These are phyloP conservation scores for Amazona guildingii DNA, from an alignment of 2,113 vertebrate species.

Conservation along the genomic window DNA sequence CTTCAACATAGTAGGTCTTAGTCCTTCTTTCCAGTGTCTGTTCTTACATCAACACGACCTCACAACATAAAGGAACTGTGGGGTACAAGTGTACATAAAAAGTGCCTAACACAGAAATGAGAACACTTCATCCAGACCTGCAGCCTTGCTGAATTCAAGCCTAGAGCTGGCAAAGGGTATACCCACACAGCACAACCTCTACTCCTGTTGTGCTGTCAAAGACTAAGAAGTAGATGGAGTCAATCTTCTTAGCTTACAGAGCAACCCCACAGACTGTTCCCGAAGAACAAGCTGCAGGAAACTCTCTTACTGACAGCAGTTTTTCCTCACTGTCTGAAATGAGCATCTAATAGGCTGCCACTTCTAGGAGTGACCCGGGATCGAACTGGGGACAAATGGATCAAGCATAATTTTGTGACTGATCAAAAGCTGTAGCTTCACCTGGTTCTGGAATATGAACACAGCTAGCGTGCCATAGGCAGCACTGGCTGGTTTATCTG, in stretches of 20 bases:
- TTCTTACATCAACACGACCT: neutral
- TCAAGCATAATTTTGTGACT: neutral
- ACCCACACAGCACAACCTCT: neutral
- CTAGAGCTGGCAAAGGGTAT: neutral
- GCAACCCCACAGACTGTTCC: neutral
- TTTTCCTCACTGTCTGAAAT: neutral
- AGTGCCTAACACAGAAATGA: neutral
- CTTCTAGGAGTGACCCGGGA: neutral
- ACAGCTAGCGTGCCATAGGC: neutral
- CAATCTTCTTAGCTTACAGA: neutral
- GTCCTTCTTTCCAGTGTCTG: neutral
- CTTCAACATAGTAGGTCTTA: neutral
- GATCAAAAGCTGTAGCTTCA: neutral
- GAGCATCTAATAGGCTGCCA: neutral
- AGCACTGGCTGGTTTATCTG: neutral
- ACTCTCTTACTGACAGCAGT: neutral
- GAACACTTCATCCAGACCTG: neutral
- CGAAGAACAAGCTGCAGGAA: neutral
- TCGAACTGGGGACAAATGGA: neutral
- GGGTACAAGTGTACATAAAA: neutral
- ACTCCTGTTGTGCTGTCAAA: neutral
- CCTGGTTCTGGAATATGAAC: neutral
- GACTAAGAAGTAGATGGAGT: neutral
- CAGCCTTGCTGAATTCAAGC: neutral
- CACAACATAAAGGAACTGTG: neutral